Base-by-base conservation (phyloP, 2,888 invertebrate genomes). In the Eulithis testata region DNA sequence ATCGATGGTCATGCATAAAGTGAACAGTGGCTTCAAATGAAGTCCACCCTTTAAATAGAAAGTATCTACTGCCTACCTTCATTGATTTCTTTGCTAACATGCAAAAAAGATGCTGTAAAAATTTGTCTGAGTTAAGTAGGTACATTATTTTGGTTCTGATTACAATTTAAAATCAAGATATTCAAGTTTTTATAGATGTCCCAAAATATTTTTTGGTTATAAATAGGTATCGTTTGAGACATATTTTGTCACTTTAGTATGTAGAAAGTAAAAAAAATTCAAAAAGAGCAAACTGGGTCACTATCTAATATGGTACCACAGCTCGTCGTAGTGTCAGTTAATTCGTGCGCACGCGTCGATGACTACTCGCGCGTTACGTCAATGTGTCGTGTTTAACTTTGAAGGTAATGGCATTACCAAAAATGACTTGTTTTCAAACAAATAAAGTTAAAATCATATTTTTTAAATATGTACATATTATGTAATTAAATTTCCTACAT, bases 341-440 rank as follows among this genome's bases (percentile, higher is more conserved):
- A 67, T 55, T 58, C 63, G n/a, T 72, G 70, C 71, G 68, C 69
- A 61, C 60, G 65, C 64, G 64, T 55, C 54, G 58, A 45, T 65
- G 60, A 62, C 60, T 59, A 47, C 53, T 50, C 55, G 50, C 40
- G 49, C 51, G 45, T 66, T 63, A 51, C 62, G 54, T 64, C 60
- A 56, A 11, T 50, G 27, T 55, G 60, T 59, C 21, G 37, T 44
- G 21, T 36, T 11, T 12, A 44, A 7, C 21, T 44, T 11, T 14
- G 11, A 40, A 58, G 5, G 11, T 9, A 31, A 56, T 44, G 63
- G 11, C 52, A 47, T 7, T 49, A 27, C 21, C 11, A 11, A 57
- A 52, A 51, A n/a, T 27, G 8, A 44, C 51, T 58, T 11, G 4
- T 21, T 47, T 47, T 4, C n/a, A 44, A 14, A 6, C 47, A 14